These are phyloP conservation scores for Pachyrhynchus sulphureomaculatus DNA, from an alignment of 1,140 invertebrate species.

Conservation along the genomic window DNA sequence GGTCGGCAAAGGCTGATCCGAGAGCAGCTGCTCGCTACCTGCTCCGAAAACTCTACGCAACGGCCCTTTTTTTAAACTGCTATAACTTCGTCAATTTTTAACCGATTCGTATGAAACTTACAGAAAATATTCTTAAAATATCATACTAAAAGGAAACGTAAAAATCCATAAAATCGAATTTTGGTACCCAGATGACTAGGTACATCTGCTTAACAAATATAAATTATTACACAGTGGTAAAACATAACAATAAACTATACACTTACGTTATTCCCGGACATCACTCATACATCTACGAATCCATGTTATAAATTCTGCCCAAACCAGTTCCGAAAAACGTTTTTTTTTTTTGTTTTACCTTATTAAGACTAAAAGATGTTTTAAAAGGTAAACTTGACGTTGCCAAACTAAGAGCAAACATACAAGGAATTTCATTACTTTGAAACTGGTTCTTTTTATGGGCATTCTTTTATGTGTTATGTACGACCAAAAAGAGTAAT, in stretches of 20 bases:
- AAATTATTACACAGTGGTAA: too few species aligned
- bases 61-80: too few species aligned
- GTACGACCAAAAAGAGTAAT: background rate
- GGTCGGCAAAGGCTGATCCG: too few species aligned
- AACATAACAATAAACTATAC: background rate
- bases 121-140: too few species aligned
- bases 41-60: too few species aligned
- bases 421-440: conserved; percentile 6
- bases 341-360: conserved; percentile 2
- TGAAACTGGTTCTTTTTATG: background rate
- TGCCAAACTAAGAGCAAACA: background rate
- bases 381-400: conserved; percentile 2
- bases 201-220: too few species aligned
- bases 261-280: background rate
- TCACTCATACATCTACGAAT: background rate
- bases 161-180: too few species aligned
- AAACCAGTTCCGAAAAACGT: conserved; percentile 1
- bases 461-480: conserved; percentile 1
- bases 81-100: too few species aligned
- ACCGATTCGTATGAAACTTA: too few species aligned
- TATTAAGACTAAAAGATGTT: background rate
- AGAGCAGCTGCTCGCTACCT: too few species aligned
- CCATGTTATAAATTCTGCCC: background rate
- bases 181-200: too few species aligned
- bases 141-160: too few species aligned